phyloP scores from a whole-genome alignment of 2,113 vertebrate genomes.

The Oreochromis niloticus region DNA sequence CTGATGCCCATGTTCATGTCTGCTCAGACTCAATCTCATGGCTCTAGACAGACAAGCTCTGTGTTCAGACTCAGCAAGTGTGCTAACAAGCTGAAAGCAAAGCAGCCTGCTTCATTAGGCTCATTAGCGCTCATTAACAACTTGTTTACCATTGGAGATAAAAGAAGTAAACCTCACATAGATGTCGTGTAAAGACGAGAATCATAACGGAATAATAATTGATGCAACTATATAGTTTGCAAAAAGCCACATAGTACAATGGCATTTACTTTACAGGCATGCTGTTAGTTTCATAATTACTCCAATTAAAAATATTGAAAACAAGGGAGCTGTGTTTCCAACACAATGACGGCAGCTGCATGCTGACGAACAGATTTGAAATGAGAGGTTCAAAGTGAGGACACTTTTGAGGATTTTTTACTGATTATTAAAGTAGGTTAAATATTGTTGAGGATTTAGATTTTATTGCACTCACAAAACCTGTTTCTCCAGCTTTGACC shows the following conservation, averaged over 20 bases:
- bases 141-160: slow-evolving; percentile 25
- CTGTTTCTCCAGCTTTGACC: background rate
- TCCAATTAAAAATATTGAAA: background rate
- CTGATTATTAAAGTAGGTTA: background rate
- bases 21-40: background rate
- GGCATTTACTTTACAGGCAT: background rate
- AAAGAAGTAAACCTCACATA: background rate
- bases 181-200: background rate
- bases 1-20: background rate
- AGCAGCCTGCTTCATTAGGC: slow-evolving; percentile 27
- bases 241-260: background rate
- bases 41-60: slow-evolving; percentile 26
- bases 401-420: background rate
- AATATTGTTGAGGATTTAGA: background rate
- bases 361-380: background rate
- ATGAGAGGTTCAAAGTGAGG: background rate
- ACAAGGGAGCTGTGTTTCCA: background rate
- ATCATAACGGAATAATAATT: background rate
- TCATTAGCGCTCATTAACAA: slow-evolving; percentile 40
- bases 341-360: background rate
- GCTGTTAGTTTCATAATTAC: background rate
- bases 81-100: slow-evolving; percentile 38
- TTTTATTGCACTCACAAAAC: background rate
- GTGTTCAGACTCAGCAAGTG: slow-evolving; percentile 37
- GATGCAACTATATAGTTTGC: background rate